These are phyloP conservation scores for Patagioenas fasciata DNA, from an alignment of 2,113 vertebrate genomes.

Conservation along the genomic window DNA sequence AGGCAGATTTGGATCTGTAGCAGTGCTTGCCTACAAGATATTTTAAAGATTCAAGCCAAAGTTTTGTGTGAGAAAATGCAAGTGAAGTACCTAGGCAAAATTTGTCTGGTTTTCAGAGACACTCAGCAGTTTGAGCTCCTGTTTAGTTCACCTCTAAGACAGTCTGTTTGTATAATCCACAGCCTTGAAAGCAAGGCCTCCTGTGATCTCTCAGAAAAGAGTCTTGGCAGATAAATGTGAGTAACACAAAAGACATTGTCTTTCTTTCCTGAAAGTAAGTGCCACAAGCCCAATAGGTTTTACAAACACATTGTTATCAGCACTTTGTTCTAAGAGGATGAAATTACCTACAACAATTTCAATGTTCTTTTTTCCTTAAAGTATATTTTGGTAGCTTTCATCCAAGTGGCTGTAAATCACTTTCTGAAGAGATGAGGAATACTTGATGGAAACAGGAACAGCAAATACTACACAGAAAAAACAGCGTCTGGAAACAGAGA, in stretches of 20 bases:
- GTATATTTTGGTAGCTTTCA: not conserved
- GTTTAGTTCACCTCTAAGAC: not conserved
- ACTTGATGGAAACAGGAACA: not conserved
- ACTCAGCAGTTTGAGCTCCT: not conserved
- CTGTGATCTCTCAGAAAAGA: not conserved
- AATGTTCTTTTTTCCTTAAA: not conserved
- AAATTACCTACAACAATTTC: not conserved
- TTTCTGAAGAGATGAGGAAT: not conserved
- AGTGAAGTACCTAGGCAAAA: not conserved
- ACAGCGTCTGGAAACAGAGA: not conserved
- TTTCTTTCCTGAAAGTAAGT: not conserved
- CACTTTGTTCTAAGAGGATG: not conserved
- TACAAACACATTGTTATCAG: not conserved
- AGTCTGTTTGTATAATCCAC: constrained; percentile 17
- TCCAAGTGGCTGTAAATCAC: not conserved
- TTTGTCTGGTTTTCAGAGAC: not conserved
- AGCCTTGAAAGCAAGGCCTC: not conserved
- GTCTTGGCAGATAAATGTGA: not conserved
- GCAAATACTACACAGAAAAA: not conserved
- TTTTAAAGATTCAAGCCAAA: not conserved
- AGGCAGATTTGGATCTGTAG: not conserved
- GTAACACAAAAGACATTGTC: not conserved
- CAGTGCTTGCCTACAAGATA: not conserved
- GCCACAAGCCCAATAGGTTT: not conserved
- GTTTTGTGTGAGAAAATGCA: not conserved